phyloP scores from a whole-genome alignment of 2,113 vertebrate species.

The Dunckerocampus dactyliophorus region DNA sequence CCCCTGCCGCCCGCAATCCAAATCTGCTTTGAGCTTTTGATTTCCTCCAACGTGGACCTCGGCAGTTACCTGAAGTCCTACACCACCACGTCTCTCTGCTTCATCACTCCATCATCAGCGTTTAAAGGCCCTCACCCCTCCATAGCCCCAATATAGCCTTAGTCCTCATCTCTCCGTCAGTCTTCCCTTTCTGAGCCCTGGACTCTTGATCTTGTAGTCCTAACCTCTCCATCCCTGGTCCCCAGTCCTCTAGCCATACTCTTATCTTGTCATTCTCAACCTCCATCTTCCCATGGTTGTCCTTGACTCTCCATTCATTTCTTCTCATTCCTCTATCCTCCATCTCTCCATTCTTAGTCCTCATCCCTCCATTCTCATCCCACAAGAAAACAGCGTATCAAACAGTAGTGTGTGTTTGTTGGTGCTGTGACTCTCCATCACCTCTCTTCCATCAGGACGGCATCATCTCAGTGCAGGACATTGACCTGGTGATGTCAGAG shows the following conservation, averaged over 20 bases:
- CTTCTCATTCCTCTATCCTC: not conserved
- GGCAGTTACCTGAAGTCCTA: slow-evolving; percentile 62
- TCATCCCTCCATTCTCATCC: not conserved
- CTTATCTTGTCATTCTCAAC: not conserved
- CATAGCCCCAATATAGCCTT: too few relatives aligned
- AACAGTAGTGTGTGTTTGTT: not conserved
- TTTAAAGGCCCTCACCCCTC: too few relatives aligned
- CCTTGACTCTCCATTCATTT: not conserved
- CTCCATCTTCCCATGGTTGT: not conserved
- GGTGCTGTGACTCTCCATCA: not conserved
- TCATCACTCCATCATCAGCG: slow-evolving; percentile 31
- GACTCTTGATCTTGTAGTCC: not conserved
- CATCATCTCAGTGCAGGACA: slow-evolving; percentile 84
- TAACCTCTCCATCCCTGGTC: not conserved
- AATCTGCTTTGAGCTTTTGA: slow-evolving; percentile 65
- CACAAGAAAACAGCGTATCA: not conserved
- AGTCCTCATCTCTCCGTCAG: too few relatives aligned
- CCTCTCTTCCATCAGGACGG: slow-evolving; percentile 76
- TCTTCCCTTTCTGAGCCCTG: slow-evolving; percentile 31
- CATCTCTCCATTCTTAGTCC: not conserved
- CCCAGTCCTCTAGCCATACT: not conserved
- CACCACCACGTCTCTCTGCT: slow-evolving; percentile 51
- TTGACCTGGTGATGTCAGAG: slow-evolving; percentile 96
- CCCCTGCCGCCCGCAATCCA: slow-evolving; percentile 33
- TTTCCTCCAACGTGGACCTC: slow-evolving; percentile 59